phyloP scores from a whole-genome alignment of 2,888 invertebrate genomes.

The Xestia xanthographa region DNA sequence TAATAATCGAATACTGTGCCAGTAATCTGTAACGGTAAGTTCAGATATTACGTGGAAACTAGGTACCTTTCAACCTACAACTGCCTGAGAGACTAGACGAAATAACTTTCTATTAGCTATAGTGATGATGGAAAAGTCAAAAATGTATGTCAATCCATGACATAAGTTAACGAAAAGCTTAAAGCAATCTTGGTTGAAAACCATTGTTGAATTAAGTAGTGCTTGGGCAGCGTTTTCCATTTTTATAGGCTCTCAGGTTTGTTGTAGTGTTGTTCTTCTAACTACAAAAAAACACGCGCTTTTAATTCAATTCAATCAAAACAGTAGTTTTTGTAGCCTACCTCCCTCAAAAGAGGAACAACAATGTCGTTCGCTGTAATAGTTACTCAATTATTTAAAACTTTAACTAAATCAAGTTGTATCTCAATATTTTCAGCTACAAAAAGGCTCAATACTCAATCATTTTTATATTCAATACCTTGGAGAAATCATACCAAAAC shows the following conservation, averaged over 20 bases:
- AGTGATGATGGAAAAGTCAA: no score
- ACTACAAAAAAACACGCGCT: not conserved
- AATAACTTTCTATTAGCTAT: no score
- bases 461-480: slow-evolving; percentile 13
- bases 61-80: no score
- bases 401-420: not conserved
- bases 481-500: slow-evolving; percentile 11
- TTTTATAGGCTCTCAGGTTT: not conserved
- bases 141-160: no score
- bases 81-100: no score
- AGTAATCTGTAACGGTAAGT: not conserved
- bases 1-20: not conserved
- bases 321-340: not conserved
- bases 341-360: not conserved
- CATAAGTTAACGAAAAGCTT: no score
- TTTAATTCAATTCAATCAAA: not conserved
- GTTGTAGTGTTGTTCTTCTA: not conserved
- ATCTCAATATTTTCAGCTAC: not conserved
- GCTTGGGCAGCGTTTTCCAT: not conserved
- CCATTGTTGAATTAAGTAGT: not conserved
- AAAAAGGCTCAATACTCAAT: not conserved
- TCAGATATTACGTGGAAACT: not conserved
- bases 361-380: not conserved
- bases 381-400: not conserved
- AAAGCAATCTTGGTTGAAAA: no score